Evolutionary conservation across 2,888 invertebrate species (phyloP), one percentile per base, ranked within the genome.

Genomic region (Tipula lateralis): DNA sequence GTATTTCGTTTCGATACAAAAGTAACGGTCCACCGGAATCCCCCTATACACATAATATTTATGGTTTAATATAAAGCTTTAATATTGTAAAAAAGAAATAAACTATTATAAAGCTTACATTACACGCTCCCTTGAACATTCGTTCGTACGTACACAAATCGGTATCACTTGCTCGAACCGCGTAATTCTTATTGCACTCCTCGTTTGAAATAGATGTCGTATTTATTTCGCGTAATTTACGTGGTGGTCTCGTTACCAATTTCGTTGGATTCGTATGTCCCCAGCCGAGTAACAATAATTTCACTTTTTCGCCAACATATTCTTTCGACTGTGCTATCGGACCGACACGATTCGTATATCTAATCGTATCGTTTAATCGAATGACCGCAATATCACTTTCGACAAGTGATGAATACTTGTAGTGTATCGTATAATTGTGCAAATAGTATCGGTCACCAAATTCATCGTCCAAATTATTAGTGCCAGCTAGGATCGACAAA

Each of bases 1-100:
- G 36, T 13, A n/a, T 7, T 30, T 12, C 39, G 9, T 36, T 9
- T 7, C 1, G 36, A 12, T 34, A 84, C 36, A 84, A 50, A 30
- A 66, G 19, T 3, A 66, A 24, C 24, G 85, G 84, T 19, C 85
- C 85, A 81, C 85, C 85, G 7, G 85, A 85, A 85, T 85, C 84
- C 82, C 85, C 85, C 85, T 85, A 12, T 29, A 50, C n/a, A n/a
- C 13, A 3, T 44, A n/a, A n/a, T n/a, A 44, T 12, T 12, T 36
- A 36, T 9, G 6, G 9, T n/a, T 44, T n/a, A n/a, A 7, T 50
- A 50, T 84, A 13, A 6, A 29, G 9, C 39, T 13, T 13, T 4
- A 82, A 29, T 82, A 29, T 29, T 29, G 2, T 39, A n/a, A n/a
- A n/a, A n/a, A n/a, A n/a, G n/a, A n/a, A n/a, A n/a, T 44, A 50